A percentile compares a stretch with the other conserved stretches of the same genome.
Evolutionary conservation across 2,113 vertebrate species (phyloP).

Genomic region (Eonycteris spelaea): DNA sequence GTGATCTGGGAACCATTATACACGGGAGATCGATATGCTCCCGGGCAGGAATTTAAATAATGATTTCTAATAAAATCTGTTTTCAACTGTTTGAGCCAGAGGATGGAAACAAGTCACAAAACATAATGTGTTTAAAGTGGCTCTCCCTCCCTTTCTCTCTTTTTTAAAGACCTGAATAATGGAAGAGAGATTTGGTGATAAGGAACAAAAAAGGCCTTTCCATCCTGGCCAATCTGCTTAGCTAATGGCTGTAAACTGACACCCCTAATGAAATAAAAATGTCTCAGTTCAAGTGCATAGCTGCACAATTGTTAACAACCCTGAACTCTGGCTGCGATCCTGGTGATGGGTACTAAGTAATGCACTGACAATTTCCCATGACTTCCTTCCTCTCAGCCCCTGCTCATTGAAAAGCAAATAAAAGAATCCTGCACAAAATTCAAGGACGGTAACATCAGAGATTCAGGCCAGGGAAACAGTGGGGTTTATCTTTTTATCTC

Average conservation of each 20-base stretch:
- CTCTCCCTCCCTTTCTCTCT: conserved; percentile 39
- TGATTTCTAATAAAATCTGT: conserved; percentile 88
- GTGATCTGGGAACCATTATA: conserved; percentile 86
- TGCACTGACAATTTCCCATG: conserved; percentile 61
- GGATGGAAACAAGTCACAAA: conserved; percentile 82
- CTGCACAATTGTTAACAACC: conserved; percentile 79
- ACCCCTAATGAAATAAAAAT: conserved; percentile 90
- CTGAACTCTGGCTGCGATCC: conserved; percentile 67
- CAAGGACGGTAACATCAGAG: background rate
- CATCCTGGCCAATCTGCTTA: conserved; percentile 84
- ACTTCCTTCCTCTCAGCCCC: conserved; percentile 29
- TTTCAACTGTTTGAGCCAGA: conserved; percentile 78
- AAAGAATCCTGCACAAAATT: background rate
- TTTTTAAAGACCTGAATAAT: conserved; percentile 82
- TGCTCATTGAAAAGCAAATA: conserved; percentile 26
- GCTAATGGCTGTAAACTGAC: conserved; percentile 89
- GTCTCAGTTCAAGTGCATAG: conserved; percentile 81
- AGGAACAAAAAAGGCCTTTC: conserved; percentile 80
- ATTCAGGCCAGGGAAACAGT: background rate
- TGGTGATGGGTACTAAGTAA: conserved; percentile 63
- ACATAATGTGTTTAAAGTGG: conserved; percentile 74
- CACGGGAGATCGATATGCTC: conserved; percentile 81
- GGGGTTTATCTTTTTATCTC: background rate
- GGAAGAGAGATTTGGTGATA: conserved; percentile 86
- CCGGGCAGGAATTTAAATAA: conserved; percentile 83